These are phyloP conservation scores for Cabera pusaria DNA, from an alignment of 2,888 invertebrate species.

Conservation along the genomic window DNA sequence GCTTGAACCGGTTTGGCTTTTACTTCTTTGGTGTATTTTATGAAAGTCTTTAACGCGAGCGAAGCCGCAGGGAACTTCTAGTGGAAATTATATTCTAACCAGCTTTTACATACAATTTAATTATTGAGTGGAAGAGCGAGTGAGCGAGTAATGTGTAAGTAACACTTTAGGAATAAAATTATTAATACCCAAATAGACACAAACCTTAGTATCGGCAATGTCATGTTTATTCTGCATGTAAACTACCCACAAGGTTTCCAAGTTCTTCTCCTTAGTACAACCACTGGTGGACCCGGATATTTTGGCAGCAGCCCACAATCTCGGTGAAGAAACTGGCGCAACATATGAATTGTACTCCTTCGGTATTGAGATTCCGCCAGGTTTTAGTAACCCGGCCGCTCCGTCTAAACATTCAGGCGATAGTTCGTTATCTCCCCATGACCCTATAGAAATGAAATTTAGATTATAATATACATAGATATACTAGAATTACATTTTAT, in stretches of 20 bases:
- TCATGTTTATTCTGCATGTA: conserved; percentile 93
- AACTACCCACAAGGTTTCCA: conserved; percentile 96
- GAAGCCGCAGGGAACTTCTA: too few species aligned
- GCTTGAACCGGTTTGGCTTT: too few species aligned
- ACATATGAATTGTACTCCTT: conserved; percentile 93
- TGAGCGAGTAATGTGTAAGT: too few species aligned
- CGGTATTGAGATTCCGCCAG: conserved; percentile 96
- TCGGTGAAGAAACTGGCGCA: conserved; percentile 95
- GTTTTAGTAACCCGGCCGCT: conserved; percentile 92
- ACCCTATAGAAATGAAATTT: conserved; percentile 83
- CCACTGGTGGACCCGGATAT: conserved; percentile 48
- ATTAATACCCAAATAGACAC: too few species aligned
- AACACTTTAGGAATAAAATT: too few species aligned
- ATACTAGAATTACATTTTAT: too few species aligned
- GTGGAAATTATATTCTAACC: too few species aligned
- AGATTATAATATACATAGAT: too few species aligned
- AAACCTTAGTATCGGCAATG: conserved; percentile 87
- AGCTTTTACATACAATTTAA: too few species aligned
- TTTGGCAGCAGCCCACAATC: conserved; percentile 91
- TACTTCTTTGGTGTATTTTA: too few species aligned
- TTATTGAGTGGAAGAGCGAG: too few species aligned
- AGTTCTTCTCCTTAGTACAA: conserved; percentile 60
- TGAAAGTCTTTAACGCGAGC: too few species aligned
- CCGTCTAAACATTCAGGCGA: conserved; percentile 99
- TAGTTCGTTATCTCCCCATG: conserved; percentile 99